phyloP scores from a whole-genome alignment of 2,113 vertebrate species.

The Orientallactaga bullata region DNA sequence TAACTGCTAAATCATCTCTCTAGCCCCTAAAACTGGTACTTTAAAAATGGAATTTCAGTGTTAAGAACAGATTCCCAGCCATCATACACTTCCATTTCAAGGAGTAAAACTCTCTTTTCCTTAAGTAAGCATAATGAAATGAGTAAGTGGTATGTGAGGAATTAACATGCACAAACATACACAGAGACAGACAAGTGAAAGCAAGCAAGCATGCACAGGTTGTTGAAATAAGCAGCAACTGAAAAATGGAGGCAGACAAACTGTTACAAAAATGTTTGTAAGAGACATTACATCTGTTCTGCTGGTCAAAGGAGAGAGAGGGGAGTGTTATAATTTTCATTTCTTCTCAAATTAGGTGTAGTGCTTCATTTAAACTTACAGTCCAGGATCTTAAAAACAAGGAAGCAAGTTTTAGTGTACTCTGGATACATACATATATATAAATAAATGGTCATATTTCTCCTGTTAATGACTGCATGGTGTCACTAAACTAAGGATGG shows the following conservation, averaged over 20 bases:
- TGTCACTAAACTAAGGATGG: conserved; percentile 64
- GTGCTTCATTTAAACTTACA: not conserved
- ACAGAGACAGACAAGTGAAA: conserved; percentile 23
- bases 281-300: conserved; percentile 68
- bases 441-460: conserved; percentile 35
- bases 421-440: not conserved
- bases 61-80: conserved; percentile 82
- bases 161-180: not conserved
- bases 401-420: not conserved
- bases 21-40: conserved; percentile 24
- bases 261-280: conserved; percentile 73
- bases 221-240: conserved; percentile 79
- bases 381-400: not conserved
- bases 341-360: not conserved
- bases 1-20: too few relatives aligned
- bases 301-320: conserved; percentile 30
- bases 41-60: conserved; percentile 82
- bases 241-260: conserved; percentile 81
- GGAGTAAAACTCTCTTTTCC: conserved; percentile 81
- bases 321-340: conserved; percentile 52
- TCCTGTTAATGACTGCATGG: conserved; percentile 58
- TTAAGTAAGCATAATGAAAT: conserved; percentile 84
- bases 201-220: conserved; percentile 24
- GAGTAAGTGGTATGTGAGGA: conserved; percentile 71
- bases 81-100: conserved; percentile 79